Evolutionary conservation across 1,140 invertebrate species (phyloP).

Genomic region (Ooceraea biroi): DNA sequence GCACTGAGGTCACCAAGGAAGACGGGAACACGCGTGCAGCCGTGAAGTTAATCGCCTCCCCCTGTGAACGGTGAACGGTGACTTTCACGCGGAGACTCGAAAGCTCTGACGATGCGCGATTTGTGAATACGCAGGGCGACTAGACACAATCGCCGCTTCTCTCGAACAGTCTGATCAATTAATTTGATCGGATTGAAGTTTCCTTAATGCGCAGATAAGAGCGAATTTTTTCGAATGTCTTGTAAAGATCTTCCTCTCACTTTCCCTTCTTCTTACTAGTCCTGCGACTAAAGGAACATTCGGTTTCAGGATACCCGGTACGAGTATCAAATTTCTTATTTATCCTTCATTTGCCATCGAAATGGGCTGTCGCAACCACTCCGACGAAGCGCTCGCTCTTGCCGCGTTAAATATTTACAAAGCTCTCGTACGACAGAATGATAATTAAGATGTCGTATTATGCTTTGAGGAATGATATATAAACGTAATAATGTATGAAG

Average conservation of each 20-base stretch:
- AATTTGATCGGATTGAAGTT: background rate
- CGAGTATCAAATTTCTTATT: constrained; percentile 32
- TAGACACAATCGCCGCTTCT: background rate
- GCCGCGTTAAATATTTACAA: constrained; percentile 39
- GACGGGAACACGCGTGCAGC: background rate
- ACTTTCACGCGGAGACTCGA: constrained; percentile 56
- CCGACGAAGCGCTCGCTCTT: background rate
- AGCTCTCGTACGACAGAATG: background rate
- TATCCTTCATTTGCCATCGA: constrained; percentile 25
- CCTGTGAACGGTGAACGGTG: constrained; percentile 35
- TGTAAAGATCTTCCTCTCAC: background rate
- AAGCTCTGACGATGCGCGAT: constrained; percentile 26
- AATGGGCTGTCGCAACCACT: background rate
- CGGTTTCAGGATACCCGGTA: background rate
- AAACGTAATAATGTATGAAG: constrained; percentile 33
- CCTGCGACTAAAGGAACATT: background rate
- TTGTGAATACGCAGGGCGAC: background rate
- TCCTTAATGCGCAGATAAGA: background rate
- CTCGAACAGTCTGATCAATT: background rate
- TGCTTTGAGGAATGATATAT: constrained; percentile 29
- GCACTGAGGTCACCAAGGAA: constrained; percentile 44
- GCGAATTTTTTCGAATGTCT: background rate
- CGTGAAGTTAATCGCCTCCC: constrained; percentile 20
- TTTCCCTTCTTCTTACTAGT: background rate
- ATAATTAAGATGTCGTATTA: constrained; percentile 37